A percentile compares a stretch with the other conserved stretches of the same genome.
Evolutionary conservation across 2,113 vertebrate species (phyloP).

Genomic region (Atrichornis clamosus): DNA sequence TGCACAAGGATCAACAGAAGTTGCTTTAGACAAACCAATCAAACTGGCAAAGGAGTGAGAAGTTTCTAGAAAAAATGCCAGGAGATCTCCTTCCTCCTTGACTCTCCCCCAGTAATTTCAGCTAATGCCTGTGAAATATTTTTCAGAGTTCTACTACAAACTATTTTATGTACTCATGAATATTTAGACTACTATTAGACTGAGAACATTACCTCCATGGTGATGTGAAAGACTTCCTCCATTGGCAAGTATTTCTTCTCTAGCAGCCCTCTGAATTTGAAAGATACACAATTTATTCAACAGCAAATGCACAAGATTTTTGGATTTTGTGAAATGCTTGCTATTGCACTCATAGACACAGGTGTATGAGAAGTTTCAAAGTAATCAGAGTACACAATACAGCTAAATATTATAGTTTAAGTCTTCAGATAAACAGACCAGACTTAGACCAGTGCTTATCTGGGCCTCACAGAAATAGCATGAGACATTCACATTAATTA

Average conservation of each 20-base stretch:
- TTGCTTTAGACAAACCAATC: not conserved
- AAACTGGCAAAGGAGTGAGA: not conserved
- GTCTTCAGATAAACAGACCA: not conserved
- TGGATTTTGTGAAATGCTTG: not conserved
- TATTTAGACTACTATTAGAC: not conserved
- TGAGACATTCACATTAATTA: not conserved
- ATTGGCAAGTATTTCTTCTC: conserved; percentile 97
- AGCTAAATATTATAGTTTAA: not conserved
- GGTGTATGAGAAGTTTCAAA: not conserved
- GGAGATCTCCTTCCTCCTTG: not conserved
- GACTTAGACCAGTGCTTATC: not conserved
- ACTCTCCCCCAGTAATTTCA: not conserved
- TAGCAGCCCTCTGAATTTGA: conserved; percentile 85
- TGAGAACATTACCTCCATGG: conserved; percentile 88
- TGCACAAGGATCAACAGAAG: not conserved
- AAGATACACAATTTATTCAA: conserved; percentile 4
- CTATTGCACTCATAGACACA: not conserved
- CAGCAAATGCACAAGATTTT: not conserved
- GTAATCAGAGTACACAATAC: not conserved
- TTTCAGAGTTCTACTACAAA: not conserved
- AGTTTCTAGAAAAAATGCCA: not conserved
- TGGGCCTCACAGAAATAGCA: not conserved
- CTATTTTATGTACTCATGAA: not conserved
- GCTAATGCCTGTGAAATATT: not conserved
- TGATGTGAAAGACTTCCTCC: conserved; percentile 98